Percentiles rank a stretch among this genome's conserved stretches.
Evolutionary conservation across 2,113 vertebrate species (phyloP).

Genomic region (Sinocyclocheilus maitianheensis): DNA sequence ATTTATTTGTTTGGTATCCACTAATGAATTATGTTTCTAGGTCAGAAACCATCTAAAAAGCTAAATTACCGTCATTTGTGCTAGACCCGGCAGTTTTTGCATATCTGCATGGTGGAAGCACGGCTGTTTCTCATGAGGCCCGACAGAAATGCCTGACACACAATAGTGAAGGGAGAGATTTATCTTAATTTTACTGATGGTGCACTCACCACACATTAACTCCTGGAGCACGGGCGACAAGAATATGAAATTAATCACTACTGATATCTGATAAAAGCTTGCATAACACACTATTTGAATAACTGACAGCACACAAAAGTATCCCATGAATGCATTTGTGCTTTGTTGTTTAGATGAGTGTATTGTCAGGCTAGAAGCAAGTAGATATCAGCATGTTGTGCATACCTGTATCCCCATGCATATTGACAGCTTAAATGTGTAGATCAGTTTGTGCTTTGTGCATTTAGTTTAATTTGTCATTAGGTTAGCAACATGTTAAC

Average conservation of each 20-base stretch:
- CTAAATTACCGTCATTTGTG: slow-evolving; percentile 43
- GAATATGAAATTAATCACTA: slow-evolving; percentile 53
- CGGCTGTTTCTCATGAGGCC: slow-evolving; percentile 23
- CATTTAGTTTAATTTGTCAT: no score
- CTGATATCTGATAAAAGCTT: slow-evolving; percentile 53
- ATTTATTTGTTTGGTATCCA: slow-evolving; percentile 59
- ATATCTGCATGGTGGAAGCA: slow-evolving; percentile 1
- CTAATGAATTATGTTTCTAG: slow-evolving; percentile 60
- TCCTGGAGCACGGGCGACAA: slow-evolving; percentile 48
- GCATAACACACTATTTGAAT: slow-evolving; percentile 42
- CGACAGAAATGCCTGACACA: slow-evolving; percentile 16
- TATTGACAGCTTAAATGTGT: neutral
- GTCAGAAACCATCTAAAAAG: slow-evolving; percentile 50
- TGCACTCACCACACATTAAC: slow-evolving; percentile 50
- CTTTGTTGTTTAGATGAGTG: slow-evolving; percentile 35
- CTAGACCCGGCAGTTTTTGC: neutral
- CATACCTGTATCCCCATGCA: neutral
- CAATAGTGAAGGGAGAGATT: slow-evolving; percentile 48
- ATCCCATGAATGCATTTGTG: neutral
- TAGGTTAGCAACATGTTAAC: neutral
- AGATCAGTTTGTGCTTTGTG: no score
- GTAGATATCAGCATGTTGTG: neutral
- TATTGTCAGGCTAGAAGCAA: neutral
- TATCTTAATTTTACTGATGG: slow-evolving; percentile 53
- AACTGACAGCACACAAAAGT: slow-evolving; percentile 4